Evolutionary conservation across 2,888 invertebrate species (phyloP), one percentile per base, ranked within the genome.

Genomic region (Marasmarcha lunaedactyla): DNA sequence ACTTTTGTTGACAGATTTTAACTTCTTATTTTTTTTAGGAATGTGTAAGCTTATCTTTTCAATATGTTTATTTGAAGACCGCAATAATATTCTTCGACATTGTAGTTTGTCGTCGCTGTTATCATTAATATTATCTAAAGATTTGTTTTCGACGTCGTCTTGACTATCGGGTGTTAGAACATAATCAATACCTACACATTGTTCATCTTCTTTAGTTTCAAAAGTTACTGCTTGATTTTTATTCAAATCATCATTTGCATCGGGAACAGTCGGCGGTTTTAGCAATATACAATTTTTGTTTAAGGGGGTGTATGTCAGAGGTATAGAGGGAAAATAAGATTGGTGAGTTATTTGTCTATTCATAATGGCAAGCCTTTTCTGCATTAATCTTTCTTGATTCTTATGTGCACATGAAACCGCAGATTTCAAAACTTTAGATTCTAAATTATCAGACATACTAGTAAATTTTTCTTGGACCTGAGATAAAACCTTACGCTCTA

Each of bases 311-410:
- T 71, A 77, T 10, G 50, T 48, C 25, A 81, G 52, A 9, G 74
- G 58, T 42, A 79, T 81, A 1, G 68, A 54, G 34, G 59, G 52
- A 27, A 51, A 44, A 33, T 49, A 45, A 41, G 51, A 61, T 12
- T 46, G 44, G 48, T 65, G 58, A 33, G 43, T 52, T 39, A 63
- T 52, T 48, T 63, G 52, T 47, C 76, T 63, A 48, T 71, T 71
- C 13, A 73, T 43, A 47, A 81, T 61, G 30, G 63, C 60, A 37
- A 63, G 46, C 2, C 78, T 63, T 54, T 79, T 79, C 15, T 50
- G 57, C 42, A 51, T 54, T 14, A 78, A 38, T 49, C 71, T 59
- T 45, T 69, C 64, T 14, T 51, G 45, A 20, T 60, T 55, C 35
- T 49, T 49, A 11, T 36, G 2, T 14, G 40, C 41, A 4, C 52